phyloP scores from a whole-genome alignment of 2,797 vertebrate species.

The Lagorchestes hirsutus region DNA sequence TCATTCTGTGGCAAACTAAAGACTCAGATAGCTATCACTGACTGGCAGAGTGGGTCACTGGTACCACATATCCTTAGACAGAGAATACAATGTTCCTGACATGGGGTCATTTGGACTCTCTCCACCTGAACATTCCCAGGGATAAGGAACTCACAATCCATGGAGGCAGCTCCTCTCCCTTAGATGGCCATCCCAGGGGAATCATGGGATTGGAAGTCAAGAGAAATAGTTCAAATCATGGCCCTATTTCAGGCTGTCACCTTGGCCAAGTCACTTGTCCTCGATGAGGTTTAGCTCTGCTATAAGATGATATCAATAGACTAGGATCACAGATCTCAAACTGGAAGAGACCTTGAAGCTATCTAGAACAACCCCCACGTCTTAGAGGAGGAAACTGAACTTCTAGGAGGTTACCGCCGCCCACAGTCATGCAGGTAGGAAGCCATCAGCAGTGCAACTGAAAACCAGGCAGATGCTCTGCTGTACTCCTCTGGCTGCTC shows the following conservation, averaged over 20 bases:
- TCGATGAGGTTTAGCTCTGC: neutral
- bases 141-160: neutral
- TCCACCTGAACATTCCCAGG: neutral
- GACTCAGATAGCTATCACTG: neutral
- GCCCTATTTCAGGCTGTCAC: neutral
- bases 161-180: neutral
- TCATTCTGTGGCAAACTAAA: neutral
- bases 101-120: neutral
- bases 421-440: neutral
- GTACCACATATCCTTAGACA: no score
- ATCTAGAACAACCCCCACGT: neutral
- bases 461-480: neutral
- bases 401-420: neutral
- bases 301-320: neutral
- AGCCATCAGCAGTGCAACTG: neutral
- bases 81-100: neutral
- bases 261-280: neutral
- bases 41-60: neutral
- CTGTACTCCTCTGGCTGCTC: neutral
- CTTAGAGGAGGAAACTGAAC: neutral
- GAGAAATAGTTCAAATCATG: neutral
- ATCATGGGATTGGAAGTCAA: neutral
- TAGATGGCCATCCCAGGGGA: neutral
- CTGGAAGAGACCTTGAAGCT: neutral
- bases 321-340: neutral